Evolutionary conservation across 2,888 invertebrate species (phyloP), one percentile per base, ranked within the genome.

Genomic region (Leucania comma): DNA sequence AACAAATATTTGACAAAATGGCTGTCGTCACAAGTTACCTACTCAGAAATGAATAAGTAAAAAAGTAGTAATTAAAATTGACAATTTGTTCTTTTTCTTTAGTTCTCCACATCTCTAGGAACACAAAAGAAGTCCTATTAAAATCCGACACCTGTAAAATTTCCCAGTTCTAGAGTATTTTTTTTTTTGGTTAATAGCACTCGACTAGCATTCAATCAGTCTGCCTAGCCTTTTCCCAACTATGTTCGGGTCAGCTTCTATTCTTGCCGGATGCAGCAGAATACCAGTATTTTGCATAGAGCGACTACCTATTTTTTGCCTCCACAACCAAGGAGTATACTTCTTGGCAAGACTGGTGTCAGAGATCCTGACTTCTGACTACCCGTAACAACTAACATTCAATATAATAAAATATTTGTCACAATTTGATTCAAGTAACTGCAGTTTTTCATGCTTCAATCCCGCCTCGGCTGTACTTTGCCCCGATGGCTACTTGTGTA

Each of bases 371-470:
- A 1, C 32, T 32, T 29, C 17, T 53, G 8, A 20, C 54, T n/a
- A 10, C 20, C 29, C 17, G 17, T 29, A 54, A 26, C 12, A 1
- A 54, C 29, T 54, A 54, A 56, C 1, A 51, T 51, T 70, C 24
- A 68, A 51, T 65, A 50, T 68, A 71, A 70, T 76, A 80, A 59
- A 70, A 58, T 77, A 78, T 78, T 83, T 89, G 88, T 89, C 88
- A 90, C 89, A 88, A 83, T 14, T 24, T 24, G 12, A 14, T 51
- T 4, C 24, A 24, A 24, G 6, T 51, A 22, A 6, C 22, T 24
- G 6, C 12, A 51, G 14, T 51, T 51, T 51, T 22, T 24, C 5
- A 24, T 51, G 17, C 42, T 17, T 42, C 17, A 42, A 42, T 42
- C 20, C 17, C 42, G 42, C 0, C 42, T 42, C 17, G 17, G 42